Evolutionary conservation across 1,140 invertebrate species (phyloP), one percentile per base, ranked within the genome.

Genomic region (Drosophila lowei): DNA sequence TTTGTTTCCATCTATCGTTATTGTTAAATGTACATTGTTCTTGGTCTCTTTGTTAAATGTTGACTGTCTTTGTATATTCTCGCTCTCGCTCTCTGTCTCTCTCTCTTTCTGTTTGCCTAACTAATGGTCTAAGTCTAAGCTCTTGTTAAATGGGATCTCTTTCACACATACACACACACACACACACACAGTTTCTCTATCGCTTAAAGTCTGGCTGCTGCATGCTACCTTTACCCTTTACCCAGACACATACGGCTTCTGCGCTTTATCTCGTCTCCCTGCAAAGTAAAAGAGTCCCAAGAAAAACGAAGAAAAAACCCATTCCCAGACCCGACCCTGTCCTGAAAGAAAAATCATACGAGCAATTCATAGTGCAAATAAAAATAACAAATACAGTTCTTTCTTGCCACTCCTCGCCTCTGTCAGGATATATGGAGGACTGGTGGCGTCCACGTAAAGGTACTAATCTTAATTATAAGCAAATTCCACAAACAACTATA

Each of bases 401-500:
- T 91, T 96, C 96, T 95, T 95, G 95, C 94, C 95, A 96, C 94
- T 96, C 95, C 94, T 96, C 96, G 94, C 95, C 95, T 94, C 95
- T 96, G 95, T 96, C 96, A 97, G 96, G 96, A 95, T 97, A 97
- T 95, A 97, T 96, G 95, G 96, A 97, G 95, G 96, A 97, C 94
- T 97, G 96, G 96, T 97, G 96, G 96, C 95, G 96, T 93, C 96
- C 96, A 92, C 95, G 96, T 92, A 97, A 97, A 97, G 97, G 96
- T 97, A 96, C 94, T 86, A 78, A 83, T 67, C 70, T 73, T 85
- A 85, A 66, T 77, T 77, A 67, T 86, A 85, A 85, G 77, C 83
- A 91, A 77, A 57, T 47, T 76, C 58, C 58, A 75, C 57, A 30
- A 28, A 30, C 30, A 9, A 30, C 11, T 13, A 38, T 11, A 9